A percentile compares a stretch with the other conserved stretches of the same genome.
Evolutionary conservation across 2,888 invertebrate genomes (phyloP).

Genomic region (Drosophila vallismaia): DNA sequence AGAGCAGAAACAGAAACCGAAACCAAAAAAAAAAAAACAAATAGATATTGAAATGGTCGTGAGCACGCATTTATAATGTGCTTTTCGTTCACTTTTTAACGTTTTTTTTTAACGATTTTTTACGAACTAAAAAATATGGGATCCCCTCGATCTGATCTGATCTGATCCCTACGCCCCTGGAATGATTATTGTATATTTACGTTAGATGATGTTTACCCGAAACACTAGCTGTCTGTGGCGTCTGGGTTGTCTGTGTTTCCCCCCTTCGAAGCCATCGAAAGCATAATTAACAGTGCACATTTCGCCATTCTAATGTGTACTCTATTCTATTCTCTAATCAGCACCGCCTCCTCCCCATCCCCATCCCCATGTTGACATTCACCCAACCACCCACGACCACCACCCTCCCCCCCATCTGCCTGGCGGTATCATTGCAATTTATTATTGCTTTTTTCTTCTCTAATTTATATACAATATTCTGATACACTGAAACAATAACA

Average conservation of each 20-base stretch:
- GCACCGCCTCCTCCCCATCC: not conserved
- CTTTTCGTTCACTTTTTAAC: constrained; percentile 4
- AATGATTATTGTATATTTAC: constrained; percentile 17
- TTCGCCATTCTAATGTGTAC: constrained; percentile 42
- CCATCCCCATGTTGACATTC: constrained; percentile 58
- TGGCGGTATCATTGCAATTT: constrained; percentile 60
- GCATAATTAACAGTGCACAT: constrained; percentile 67
- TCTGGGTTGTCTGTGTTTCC: constrained; percentile 52
- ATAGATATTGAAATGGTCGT: constrained; percentile 62
- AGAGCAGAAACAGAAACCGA: constrained; percentile 4
- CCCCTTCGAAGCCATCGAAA: constrained; percentile 41
- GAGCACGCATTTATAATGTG: constrained; percentile 75
- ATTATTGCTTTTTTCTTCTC: constrained; percentile 50
- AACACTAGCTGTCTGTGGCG: constrained; percentile 42
- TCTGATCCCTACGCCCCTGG: not conserved
- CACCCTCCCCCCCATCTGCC: constrained; percentile 16
- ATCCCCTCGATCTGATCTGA: no score
- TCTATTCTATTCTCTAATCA: constrained; percentile 36
- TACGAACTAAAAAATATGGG: no score
- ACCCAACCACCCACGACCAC: not conserved
- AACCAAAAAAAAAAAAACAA: constrained; percentile 56
- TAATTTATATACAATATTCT: constrained; percentile 14
- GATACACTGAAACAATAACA: not conserved
- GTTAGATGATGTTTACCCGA: constrained; percentile 34
- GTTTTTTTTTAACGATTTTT: no score